Evolutionary conservation across 1,140 invertebrate species (phyloP).

Genomic region (Dolichoris vasculosae): DNA sequence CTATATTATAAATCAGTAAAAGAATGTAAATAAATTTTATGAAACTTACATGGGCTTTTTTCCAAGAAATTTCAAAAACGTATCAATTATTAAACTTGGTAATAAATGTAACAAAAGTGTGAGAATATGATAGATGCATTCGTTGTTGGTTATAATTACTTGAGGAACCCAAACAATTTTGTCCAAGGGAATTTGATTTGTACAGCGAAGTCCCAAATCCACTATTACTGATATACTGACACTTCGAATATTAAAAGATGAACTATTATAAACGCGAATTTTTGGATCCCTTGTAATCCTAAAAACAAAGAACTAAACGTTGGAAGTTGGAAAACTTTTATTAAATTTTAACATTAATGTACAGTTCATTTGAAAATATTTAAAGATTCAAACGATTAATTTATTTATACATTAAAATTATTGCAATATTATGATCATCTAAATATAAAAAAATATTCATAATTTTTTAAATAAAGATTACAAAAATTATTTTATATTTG

Average conservation of each 20-base stretch:
- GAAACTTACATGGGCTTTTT: constrained; percentile 81
- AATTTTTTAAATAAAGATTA: too few relatives aligned
- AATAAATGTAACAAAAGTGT: constrained; percentile 80
- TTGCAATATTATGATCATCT: too few relatives aligned
- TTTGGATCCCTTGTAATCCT: constrained; percentile 68
- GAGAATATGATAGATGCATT: constrained; percentile 74
- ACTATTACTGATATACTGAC: constrained; percentile 80
- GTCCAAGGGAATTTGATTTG: constrained; percentile 78
- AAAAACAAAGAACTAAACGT: constrained; percentile 17
- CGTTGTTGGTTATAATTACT: constrained; percentile 73
- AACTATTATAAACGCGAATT: constrained; percentile 81
- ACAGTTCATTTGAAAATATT: too few relatives aligned
- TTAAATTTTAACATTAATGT: too few relatives aligned
- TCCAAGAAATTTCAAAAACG: constrained; percentile 77
- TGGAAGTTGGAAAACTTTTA: not conserved
- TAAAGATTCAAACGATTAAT: too few relatives aligned
- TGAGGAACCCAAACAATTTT: constrained; percentile 81
- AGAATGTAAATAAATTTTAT: not conserved
- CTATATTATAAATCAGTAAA: not conserved
- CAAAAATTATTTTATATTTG: too few relatives aligned
- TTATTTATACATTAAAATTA: too few relatives aligned
- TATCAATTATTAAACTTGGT: constrained; percentile 82
- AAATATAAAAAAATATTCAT: too few relatives aligned
- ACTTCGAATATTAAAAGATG: constrained; percentile 79
- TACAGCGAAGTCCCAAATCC: constrained; percentile 73